phyloP scores from a whole-genome alignment of 2,113 vertebrate species.

The Anhinga rufa region DNA sequence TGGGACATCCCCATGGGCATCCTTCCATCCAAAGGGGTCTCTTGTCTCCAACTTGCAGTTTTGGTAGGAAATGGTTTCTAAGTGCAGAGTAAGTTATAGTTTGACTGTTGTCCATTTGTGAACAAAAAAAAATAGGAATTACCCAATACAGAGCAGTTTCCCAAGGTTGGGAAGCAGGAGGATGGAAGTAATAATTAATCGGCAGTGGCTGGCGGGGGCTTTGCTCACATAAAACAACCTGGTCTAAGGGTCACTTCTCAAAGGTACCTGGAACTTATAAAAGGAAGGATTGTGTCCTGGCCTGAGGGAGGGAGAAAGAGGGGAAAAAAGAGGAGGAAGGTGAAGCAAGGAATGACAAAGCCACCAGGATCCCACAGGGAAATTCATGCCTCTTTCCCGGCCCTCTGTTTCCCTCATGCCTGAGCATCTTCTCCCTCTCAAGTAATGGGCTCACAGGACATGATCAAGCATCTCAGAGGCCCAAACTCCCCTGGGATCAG shows the following conservation, averaged over 20 bases:
- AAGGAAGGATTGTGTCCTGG: background rate
- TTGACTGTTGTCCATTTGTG: background rate
- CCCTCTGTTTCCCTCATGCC: background rate
- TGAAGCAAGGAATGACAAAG: background rate
- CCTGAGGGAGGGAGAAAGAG: background rate
- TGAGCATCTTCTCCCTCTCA: background rate
- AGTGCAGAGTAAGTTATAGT: background rate
- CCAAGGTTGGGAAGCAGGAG: conserved; percentile 3
- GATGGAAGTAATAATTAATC: conserved; percentile 50
- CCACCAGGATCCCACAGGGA: background rate
- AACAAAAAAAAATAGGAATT: background rate
- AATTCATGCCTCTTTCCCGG: background rate
- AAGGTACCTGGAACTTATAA: background rate
- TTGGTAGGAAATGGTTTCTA: background rate
- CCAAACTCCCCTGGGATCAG: background rate
- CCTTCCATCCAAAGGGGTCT: background rate
- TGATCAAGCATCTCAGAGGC: background rate
- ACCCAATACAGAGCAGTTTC: background rate
- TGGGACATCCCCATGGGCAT: background rate
- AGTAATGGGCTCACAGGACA: background rate
- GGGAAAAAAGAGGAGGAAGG: background rate
- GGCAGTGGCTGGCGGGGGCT: rapidly evolving
- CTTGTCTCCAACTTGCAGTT: background rate
- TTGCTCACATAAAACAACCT: background rate
- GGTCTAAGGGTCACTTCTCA: background rate